Evolutionary conservation across 2,113 vertebrate species (phyloP), one percentile per base, ranked within the genome.

Genomic region (Cheirogaleus medius): DNA sequence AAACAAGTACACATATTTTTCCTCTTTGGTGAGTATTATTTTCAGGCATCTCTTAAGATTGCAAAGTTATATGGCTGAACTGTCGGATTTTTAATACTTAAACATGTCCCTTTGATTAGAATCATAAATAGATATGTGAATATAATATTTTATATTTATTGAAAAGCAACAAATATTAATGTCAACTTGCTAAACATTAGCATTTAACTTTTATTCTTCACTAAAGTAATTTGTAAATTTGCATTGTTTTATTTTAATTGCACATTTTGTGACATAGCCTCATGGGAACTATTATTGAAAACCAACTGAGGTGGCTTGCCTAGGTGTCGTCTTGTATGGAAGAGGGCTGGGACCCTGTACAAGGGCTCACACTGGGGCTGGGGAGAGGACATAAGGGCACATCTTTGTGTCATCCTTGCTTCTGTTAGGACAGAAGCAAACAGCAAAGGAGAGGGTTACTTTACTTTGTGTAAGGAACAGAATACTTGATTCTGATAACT

Each of bases 101-200:
- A 83, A 34, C 66, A 68, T 29, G 21, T 81, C 9, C 80, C 42
- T 78, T 58, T 5, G 58, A 60, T 87, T 94, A 92, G 34, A 94
- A 80, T 47, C n/a, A 68, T 85, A 78, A 97, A 47, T 49, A 82
- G 5, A 64, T 69, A 71, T 18, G 8, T 58, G 12, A 93, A 69
- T 25, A 77, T 12, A 54, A n/a, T 66, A 91, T 95, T 89, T 89
- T 71, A 85, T 44, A 80, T 49, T 49, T 69, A 66, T 34, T 56
- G 21, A 94, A 94, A 94, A 84, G 66, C 23, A 91, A 54, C 74
- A 82, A 66, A 84, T 47, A 73, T 54, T 66, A 92, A 83, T 71
- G 1, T 74, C 34, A 90, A 68, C 32, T 87, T 78, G 73, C 15
- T 90, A 56, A 92, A 63, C 20, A 74, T 71, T 73, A 77, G 68